phyloP scores from a whole-genome alignment of 2,113 vertebrate species.

The Mus pahari region DNA sequence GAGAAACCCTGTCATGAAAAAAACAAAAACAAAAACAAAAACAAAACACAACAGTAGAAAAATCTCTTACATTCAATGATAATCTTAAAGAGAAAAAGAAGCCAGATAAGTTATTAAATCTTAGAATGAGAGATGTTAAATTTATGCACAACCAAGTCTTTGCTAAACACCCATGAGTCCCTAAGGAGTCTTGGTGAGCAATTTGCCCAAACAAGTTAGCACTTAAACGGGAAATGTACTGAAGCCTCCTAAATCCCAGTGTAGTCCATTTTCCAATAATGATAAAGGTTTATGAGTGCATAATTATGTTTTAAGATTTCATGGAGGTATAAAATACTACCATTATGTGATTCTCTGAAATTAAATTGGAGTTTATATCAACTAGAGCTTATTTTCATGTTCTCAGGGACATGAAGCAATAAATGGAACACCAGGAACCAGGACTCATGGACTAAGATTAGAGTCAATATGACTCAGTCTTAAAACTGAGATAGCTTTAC shows the following conservation, averaged over 20 bases:
- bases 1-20: too few species aligned
- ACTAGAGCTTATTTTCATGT: not conserved
- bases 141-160: not conserved
- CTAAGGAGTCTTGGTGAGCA: not conserved
- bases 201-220: not conserved
- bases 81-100: constrained; percentile 16
- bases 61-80: not conserved
- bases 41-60: constrained; percentile 35
- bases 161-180: not conserved
- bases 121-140: constrained; percentile 41
- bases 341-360: constrained; percentile 51
- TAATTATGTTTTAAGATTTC: constrained; percentile 62
- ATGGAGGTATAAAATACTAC: not conserved
- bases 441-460: not conserved
- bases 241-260: not conserved
- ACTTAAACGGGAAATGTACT: not conserved
- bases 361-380: constrained; percentile 8
- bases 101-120: constrained; percentile 1
- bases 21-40: too few species aligned
- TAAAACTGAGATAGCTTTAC: constrained; percentile 30
- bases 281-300: not conserved
- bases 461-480: not conserved
- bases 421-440: not conserved
- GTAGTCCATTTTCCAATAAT: not conserved
- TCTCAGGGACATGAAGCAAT: not conserved